Evolutionary conservation across 1,140 invertebrate species (phyloP), one percentile per base, ranked within the genome.

Genomic region (Camponotus pennsylvanicus): DNA sequence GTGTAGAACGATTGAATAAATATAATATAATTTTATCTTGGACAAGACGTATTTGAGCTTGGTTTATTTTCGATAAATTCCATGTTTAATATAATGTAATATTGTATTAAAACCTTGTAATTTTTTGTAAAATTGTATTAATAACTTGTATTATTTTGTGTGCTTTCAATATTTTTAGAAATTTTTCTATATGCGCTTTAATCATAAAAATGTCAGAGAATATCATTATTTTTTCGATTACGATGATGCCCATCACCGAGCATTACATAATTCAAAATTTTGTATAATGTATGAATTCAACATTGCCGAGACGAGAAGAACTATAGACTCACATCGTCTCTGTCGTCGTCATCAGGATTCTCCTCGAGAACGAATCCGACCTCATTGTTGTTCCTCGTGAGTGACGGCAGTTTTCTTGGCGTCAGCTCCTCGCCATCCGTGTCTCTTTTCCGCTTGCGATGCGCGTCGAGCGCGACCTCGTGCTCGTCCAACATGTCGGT

Each of bases 351-450:
- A 82, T 95, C 95, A 34, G 93, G 93, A 66, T 91, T 94, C 15
- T 96, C 95, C 32, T 96, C 95, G 67, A 96, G 94, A 15, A 96
- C 96, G 89, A 97, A 96, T 5, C 95, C 94, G 21, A 96, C 96
- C 89, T 96, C 96, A 91, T 96, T 96, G 90, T 96, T 96, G 91
- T 96, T 96, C 75, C 91, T 93, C 7, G 91, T 85, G 32, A 95
- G 92, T 59, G 94, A 93, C 21, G 95, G 92, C 87, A 95, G 91
- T 92, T 96, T 96, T 91, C 96, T 93, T 13, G 95, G 93, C 59
- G 92, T 93, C 4, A 96, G 88, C 69, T 95, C 94, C 59, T 95
- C 94, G 52, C 93, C 94, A 64, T 95, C 94, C 7, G 92, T 93
- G 86, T 95, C 92, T 76, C 92, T 87, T 71, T 95, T 93, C 27